Conservation (phyloP, 2,888 invertebrate species). For the Beris morrisii region DNA sequence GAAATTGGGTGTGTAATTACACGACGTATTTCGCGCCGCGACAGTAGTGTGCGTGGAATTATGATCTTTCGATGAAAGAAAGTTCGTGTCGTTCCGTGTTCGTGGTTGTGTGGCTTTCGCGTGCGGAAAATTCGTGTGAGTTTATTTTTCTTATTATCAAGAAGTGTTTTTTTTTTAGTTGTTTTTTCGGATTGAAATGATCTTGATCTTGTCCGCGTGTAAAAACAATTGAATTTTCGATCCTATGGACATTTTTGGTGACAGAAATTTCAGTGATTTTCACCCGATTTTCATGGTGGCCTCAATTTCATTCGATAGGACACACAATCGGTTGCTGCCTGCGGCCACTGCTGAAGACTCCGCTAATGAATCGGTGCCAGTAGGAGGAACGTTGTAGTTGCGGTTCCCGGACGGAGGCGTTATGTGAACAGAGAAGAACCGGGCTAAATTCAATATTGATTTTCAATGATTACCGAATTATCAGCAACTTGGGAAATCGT, state of each 20-base stretch:
- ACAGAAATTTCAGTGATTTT: background rate
- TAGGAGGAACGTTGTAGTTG: too few species aligned
- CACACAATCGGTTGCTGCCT: background rate
- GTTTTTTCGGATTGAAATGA: background rate
- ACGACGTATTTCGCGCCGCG: background rate
- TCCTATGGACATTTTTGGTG: background rate
- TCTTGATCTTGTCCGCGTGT: too few species aligned
- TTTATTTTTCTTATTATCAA: background rate
- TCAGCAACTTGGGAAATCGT: slow-evolving; percentile 5
- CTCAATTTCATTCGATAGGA: slow-evolving; percentile 5
- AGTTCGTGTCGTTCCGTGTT: slow-evolving; percentile 9
- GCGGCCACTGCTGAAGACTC: too few species aligned
- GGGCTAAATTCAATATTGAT: background rate
- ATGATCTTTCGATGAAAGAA: slow-evolving; percentile 9
- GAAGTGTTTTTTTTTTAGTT: too few species aligned
- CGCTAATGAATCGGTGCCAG: too few species aligned
- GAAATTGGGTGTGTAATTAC: slow-evolving; percentile 7
- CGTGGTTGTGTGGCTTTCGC: slow-evolving; percentile 3
- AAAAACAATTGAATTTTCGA: too few species aligned
- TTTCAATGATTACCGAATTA: slow-evolving; percentile 22
- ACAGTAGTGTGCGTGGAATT: background rate
- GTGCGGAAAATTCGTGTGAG: slow-evolving; percentile 14
- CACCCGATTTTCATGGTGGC: slow-evolving; percentile 20
- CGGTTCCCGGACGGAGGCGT: too few species aligned
- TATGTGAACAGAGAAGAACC: background rate